phyloP scores from a whole-genome alignment of 1,140 invertebrate genomes.

The Lordiphosa collinella region DNA sequence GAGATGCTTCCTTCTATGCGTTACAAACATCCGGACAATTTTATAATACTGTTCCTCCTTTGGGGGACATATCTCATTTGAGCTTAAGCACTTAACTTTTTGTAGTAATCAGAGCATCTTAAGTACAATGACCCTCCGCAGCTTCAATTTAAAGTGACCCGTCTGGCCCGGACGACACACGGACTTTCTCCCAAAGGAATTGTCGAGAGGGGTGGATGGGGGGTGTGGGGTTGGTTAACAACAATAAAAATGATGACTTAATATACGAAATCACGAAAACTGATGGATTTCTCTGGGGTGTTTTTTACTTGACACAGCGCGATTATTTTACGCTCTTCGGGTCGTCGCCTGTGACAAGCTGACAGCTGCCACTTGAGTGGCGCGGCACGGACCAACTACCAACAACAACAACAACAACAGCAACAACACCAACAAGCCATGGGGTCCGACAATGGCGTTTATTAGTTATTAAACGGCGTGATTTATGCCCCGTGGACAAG shows the following conservation, averaged over 20 bases:
- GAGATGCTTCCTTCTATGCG: no score
- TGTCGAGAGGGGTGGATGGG: conserved; percentile 4
- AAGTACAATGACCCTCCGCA: conserved; percentile 10
- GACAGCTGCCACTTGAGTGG: conserved; percentile 64
- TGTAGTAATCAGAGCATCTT: conserved; percentile 23
- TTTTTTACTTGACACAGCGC: conserved; percentile 54
- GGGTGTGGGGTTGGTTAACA: background rate
- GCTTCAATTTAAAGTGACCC: conserved; percentile 46
- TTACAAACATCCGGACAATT: no score
- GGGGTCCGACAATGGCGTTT: conserved; percentile 45
- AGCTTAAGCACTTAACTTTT: conserved; percentile 27
- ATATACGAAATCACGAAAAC: conserved; percentile 65
- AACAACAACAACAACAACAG: no score
- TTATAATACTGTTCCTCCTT: no score
- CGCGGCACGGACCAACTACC: conserved; percentile 1
- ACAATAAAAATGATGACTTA: conserved; percentile 69
- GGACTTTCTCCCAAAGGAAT: conserved; percentile 23
- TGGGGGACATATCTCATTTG: conserved; percentile 1
- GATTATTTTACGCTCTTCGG: conserved; percentile 61
- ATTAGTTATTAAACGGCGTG: conserved; percentile 73
- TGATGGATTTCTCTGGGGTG: conserved; percentile 71
- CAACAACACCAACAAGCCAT: conserved; percentile 19
- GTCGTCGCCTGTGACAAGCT: conserved; percentile 36
- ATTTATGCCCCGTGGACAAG: conserved; percentile 47
- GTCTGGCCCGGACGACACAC: conserved; percentile 5